A percentile compares a stretch with the other conserved stretches of the same genome.
Conservation (phyloP, 2,113 vertebrate genomes). For the Pseudopipra pipra region DNA sequence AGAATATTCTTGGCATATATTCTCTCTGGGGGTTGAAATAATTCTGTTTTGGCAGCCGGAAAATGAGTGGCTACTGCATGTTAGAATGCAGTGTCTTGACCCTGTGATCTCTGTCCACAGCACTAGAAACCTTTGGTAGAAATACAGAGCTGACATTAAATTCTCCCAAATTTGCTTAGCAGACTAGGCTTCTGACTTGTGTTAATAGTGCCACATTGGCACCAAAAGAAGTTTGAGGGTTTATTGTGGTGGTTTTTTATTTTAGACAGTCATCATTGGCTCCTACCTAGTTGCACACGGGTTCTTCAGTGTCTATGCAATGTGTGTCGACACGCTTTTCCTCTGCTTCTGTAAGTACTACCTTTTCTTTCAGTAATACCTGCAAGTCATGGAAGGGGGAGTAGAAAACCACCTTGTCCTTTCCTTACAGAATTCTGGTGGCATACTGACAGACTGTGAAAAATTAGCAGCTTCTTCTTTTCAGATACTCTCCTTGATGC, state of each 20-base stretch:
- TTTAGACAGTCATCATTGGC: constrained; percentile 88
- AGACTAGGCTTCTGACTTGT: not conserved
- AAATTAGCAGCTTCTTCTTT: not conserved
- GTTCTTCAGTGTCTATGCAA: constrained; percentile 95
- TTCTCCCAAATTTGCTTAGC: not conserved
- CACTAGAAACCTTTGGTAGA: not conserved
- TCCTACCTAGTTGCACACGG: constrained; percentile 92
- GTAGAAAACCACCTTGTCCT: not conserved
- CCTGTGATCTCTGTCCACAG: not conserved
- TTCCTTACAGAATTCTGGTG: not conserved
- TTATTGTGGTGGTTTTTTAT: constrained; percentile 41
- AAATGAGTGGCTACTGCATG: not conserved
- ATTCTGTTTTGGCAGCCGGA: not conserved
- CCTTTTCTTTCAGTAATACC: not conserved
- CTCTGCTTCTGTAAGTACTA: constrained; percentile 96
- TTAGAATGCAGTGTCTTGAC: not conserved
- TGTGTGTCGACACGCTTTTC: constrained; percentile 97
- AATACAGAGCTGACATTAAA: not conserved
- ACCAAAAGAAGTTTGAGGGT: not conserved
- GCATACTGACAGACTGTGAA: not conserved
- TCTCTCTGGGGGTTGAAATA: not conserved
- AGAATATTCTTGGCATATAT: not conserved
- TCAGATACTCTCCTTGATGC: not conserved
- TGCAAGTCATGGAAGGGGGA: not conserved
- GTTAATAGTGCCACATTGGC: not conserved